A percentile compares a stretch with the other conserved stretches of the same genome.
phyloP scores from a whole-genome alignment of 1,140 invertebrate species.

The Lineus longissimus region DNA sequence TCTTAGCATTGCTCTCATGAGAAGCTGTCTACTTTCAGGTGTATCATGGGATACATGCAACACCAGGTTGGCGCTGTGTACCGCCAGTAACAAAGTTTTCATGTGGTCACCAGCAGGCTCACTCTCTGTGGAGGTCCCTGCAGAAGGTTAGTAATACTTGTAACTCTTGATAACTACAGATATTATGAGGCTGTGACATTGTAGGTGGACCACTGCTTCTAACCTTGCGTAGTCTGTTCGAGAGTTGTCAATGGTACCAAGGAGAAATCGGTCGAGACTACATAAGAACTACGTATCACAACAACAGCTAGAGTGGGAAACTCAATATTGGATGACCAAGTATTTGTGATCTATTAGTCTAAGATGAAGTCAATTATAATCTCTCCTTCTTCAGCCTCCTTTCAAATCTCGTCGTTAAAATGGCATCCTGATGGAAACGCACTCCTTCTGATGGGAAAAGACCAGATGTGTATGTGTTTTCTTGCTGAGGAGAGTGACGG shows the following conservation, averaged over 20 bases:
- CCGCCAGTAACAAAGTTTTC: constrained; percentile 50
- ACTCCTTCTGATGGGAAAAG: constrained; percentile 42
- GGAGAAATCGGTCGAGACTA: not conserved
- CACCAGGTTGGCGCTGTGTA: constrained; percentile 47
- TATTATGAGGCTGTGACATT: not conserved
- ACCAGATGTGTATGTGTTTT: constrained; percentile 51
- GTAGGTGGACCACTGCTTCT: not conserved
- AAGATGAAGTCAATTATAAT: not conserved
- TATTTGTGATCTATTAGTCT: too few relatives aligned
- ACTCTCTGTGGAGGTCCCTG: constrained; percentile 50
- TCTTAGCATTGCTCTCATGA: not conserved
- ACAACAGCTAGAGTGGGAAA: too few relatives aligned
- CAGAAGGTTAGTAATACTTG: constrained; percentile 34
- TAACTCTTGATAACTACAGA: not conserved
- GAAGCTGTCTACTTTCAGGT: constrained; percentile 21
- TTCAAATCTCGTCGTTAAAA: constrained; percentile 38
- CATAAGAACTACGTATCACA: too few relatives aligned
- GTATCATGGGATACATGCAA: constrained; percentile 49
- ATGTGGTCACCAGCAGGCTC: constrained; percentile 53
- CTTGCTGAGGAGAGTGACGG: constrained; percentile 16
- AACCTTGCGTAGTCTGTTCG: not conserved
- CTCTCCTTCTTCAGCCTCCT: constrained; percentile 34
- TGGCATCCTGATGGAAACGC: constrained; percentile 49
- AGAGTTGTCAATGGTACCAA: too few relatives aligned
- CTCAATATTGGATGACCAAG: too few relatives aligned